Evolutionary conservation across 1,140 invertebrate genomes (phyloP).

Genomic region (Arion vulgaris): DNA sequence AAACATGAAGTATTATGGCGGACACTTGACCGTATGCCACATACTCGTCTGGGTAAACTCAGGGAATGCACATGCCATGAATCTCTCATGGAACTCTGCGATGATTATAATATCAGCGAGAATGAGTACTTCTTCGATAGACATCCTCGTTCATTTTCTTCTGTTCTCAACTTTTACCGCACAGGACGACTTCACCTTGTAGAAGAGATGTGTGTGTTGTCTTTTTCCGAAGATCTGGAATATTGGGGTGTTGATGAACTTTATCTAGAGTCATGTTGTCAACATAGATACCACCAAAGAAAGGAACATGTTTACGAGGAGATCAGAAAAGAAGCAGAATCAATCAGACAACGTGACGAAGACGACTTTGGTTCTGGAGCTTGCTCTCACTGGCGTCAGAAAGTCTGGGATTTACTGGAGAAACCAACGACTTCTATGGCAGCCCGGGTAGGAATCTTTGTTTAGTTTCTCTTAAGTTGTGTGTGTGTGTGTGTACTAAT

Average conservation of each 20-base stretch:
- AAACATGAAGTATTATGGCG: conserved; percentile 97
- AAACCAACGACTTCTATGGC: conserved; percentile 97
- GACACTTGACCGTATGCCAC: conserved; percentile 93
- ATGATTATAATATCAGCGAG: conserved; percentile 95
- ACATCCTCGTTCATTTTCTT: conserved; percentile 97
- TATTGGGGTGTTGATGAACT: conserved; percentile 99
- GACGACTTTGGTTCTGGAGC: conserved; percentile 96
- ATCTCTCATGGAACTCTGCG: conserved; percentile 94
- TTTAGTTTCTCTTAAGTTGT: conserved; percentile 18
- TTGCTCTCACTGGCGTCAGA: conserved; percentile 95
- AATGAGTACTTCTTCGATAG: conserved; percentile 99
- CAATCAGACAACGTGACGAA: conserved; percentile 86
- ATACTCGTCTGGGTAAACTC: conserved; percentile 92
- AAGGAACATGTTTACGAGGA: conserved; percentile 99
- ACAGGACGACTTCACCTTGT: conserved; percentile 97
- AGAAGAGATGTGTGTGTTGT: conserved; percentile 98
- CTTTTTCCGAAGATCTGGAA: conserved; percentile 97
- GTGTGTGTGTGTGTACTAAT: no score
- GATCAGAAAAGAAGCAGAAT: conserved; percentile 98
- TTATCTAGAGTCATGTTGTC: conserved; percentile 97
- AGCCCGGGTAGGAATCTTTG: conserved; percentile 84
- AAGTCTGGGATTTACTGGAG: conserved; percentile 97
- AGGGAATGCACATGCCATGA: conserved; percentile 96
- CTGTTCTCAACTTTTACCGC: conserved; percentile 97
- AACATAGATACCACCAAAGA: conserved; percentile 98